These are phyloP conservation scores for Salarias fasciatus DNA, from an alignment of 2,797 vertebrate species.

Conservation along the genomic window DNA sequence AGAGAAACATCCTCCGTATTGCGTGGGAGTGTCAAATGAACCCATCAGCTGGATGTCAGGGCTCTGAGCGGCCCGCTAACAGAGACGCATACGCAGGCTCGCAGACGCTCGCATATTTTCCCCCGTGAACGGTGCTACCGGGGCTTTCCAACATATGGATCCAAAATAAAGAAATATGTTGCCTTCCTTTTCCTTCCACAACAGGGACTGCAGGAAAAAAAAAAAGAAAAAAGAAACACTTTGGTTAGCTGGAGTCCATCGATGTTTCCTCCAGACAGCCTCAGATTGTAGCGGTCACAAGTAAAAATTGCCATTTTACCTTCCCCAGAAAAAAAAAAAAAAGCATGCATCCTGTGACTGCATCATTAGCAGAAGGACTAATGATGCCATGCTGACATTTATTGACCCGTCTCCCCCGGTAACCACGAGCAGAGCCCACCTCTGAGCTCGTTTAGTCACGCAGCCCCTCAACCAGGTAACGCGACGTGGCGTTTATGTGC, in stretches of 20 bases:
- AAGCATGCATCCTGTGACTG: no score
- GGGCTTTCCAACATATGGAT: slow-evolving; percentile 53
- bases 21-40: slow-evolving; percentile 62
- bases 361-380: slow-evolving; percentile 54
- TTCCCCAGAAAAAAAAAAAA: no score
- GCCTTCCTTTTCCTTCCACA: slow-evolving; percentile 38
- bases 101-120: slow-evolving; percentile 33
- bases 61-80: slow-evolving; percentile 42
- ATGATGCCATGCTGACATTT: slow-evolving; percentile 70
- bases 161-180: slow-evolving; percentile 68
- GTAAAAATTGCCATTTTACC: slow-evolving; percentile 14
- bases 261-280: slow-evolving; percentile 22
- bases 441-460: slow-evolving; percentile 47
- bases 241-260: slow-evolving; percentile 12
- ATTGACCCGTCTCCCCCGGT: slow-evolving; percentile 68
- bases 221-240: slow-evolving; percentile 23
- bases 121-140: slow-evolving; percentile 35
- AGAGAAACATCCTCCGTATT: slow-evolving; percentile 42
- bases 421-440: slow-evolving; percentile 34
- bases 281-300: slow-evolving; percentile 5
- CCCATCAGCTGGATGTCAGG: slow-evolving; percentile 51
- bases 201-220: slow-evolving; percentile 36
- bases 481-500: slow-evolving; percentile 44
- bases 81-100: slow-evolving; percentile 53
- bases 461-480: slow-evolving; percentile 42